A percentile compares a stretch with the other conserved stretches of the same genome.
Evolutionary conservation across 2,113 vertebrate species (phyloP).

Genomic region (Sceloporus undulatus): DNA sequence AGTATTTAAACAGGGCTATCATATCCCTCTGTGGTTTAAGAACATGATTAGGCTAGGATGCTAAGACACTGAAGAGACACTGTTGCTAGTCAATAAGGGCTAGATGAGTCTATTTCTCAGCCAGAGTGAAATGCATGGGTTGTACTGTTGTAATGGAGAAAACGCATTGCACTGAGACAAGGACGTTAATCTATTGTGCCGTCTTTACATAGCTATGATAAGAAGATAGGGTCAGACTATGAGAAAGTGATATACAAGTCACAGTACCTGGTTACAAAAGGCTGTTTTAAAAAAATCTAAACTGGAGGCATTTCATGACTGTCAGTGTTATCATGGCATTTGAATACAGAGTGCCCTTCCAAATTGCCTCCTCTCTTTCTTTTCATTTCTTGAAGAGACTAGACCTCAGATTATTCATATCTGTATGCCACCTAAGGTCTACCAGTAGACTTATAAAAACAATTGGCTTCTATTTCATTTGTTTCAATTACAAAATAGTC

Average conservation of each 20-base stretch:
- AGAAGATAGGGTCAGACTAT: not conserved
- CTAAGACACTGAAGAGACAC: not conserved
- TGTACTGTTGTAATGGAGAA: not conserved
- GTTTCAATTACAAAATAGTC: accelerated
- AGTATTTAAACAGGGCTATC: no score
- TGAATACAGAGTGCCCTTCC: not conserved
- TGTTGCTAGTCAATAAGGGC: not conserved
- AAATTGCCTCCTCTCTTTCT: not conserved
- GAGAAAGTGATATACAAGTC: not conserved
- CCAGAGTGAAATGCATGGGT: not conserved
- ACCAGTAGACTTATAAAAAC: accelerated
- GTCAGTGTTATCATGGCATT: not conserved
- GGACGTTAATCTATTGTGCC: not conserved
- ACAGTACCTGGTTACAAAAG: not conserved
- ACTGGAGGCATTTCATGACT: not conserved
- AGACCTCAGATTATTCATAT: not conserved
- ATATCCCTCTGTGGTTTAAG: not conserved
- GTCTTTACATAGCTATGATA: not conserved
- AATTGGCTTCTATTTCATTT: accelerated
- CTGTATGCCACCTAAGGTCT: not conserved
- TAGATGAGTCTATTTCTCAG: not conserved
- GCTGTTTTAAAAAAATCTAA: not conserved
- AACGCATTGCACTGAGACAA: not conserved
- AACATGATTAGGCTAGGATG: not conserved
- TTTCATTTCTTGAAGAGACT: not conserved